These are phyloP conservation scores for Hippasteria phrygiana DNA, from an alignment of 53 echinoderm and acorn worm species.

Conservation along the genomic window DNA sequence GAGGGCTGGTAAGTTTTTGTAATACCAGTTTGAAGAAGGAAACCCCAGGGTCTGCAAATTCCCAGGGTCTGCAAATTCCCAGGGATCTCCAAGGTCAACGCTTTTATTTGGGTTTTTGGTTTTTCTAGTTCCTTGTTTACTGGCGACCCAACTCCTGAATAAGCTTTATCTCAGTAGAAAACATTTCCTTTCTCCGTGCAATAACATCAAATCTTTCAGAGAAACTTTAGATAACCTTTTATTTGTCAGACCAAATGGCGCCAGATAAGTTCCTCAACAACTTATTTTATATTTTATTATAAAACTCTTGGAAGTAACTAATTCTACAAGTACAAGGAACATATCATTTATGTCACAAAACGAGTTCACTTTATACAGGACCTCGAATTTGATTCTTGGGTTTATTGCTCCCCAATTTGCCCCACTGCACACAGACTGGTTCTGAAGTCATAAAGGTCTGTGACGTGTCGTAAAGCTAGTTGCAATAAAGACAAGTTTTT, in stretches of 20 bases:
- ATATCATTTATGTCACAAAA: too few relatives aligned
- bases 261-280: neutral
- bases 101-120: neutral
- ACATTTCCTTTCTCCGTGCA: slow-evolving; percentile 33
- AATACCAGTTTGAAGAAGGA: neutral
- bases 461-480: too few relatives aligned
- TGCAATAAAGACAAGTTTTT: too few relatives aligned
- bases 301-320: too few relatives aligned
- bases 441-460: too few relatives aligned
- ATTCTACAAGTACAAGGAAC: too few relatives aligned
- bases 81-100: slow-evolving; percentile 2
- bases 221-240: neutral
- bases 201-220: neutral
- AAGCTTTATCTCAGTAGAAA: slow-evolving; percentile 40
- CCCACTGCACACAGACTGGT: too few relatives aligned
- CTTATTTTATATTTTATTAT: too few relatives aligned
- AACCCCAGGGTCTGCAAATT: slow-evolving; percentile 43
- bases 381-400: too few relatives aligned
- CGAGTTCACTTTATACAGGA: too few relatives aligned
- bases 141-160: neutral
- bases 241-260: neutral
- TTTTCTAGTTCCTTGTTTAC: slow-evolving; percentile 37
- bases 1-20: neutral
- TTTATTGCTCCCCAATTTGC: too few relatives aligned
- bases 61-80: neutral